Evolutionary conservation across 2,888 invertebrate genomes (phyloP), one percentile per base, ranked within the genome.

Genomic region (Dynastes hyllus): DNA sequence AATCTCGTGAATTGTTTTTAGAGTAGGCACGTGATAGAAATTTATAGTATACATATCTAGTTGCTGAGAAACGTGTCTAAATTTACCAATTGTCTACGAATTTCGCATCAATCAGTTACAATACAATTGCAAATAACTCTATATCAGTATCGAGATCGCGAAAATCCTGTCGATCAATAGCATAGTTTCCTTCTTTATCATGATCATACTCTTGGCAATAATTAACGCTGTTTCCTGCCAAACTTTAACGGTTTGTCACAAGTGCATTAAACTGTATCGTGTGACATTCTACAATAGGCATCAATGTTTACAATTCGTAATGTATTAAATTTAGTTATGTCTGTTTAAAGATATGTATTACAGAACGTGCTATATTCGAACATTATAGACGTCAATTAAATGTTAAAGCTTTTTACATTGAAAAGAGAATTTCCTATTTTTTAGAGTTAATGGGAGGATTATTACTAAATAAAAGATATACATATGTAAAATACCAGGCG

Each of bases 1-100:
- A 45, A 70, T 77, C 78, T 69, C 70, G 70, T 78, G 78, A 71
- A 78, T 78, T 78, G 69, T 53, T 77, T 55, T 66, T 70, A 61
- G 70, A 73, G 61, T 61, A 69, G 58, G 61, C 78, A 78, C 71
- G 78, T 78, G 78, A 71, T 70, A 22, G 29, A 70, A 71, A 70
- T 67, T 55, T 37, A 22, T 61, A 78, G 13, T 51, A 29, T 37
- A 37, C 5, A 5, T 69, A 78, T 45, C 58, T 53, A 29, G 11
- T 58, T 22, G 55, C 11, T 8, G 29, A 63, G 51, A 71, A 63
- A 70, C 78, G 78, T 70, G 70, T 45, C 22, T 61, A 78, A 78
- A 78, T 51, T 70, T 71, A 71, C 50, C 51, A 63, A 73, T 13
- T 61, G 27, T 58, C 16, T 73, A 22, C 27, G 50, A 69, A 69